Conservation (phyloP, 2,797 vertebrate species). For the Phoebastria nigripes region DNA sequence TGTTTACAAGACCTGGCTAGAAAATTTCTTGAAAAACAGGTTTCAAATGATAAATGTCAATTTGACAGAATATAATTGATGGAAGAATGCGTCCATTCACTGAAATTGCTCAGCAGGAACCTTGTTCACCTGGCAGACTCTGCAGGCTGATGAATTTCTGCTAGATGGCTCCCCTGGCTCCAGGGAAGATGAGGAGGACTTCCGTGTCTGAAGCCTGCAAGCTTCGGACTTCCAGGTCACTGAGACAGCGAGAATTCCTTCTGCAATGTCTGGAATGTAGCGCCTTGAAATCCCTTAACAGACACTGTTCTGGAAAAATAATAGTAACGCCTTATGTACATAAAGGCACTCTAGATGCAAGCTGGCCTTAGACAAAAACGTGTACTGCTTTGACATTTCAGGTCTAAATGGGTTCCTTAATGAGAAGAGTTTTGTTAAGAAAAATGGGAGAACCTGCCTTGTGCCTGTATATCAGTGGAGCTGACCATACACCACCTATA, state of each 20-base stretch:
- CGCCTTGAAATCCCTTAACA: background rate
- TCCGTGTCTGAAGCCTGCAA: background rate
- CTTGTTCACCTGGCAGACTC: slow-evolving; percentile 36
- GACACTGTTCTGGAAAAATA: background rate
- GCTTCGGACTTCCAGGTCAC: background rate
- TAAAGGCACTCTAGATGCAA: background rate
- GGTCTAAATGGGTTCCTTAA: background rate
- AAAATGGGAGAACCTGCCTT: background rate
- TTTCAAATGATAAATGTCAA: slow-evolving; percentile 6
- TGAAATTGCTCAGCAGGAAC: slow-evolving; percentile 3
- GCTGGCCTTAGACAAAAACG: background rate
- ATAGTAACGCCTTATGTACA: background rate
- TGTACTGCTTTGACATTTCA: background rate
- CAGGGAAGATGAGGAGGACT: background rate
- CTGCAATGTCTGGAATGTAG: background rate
- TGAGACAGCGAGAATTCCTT: background rate
- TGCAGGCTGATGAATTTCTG: background rate
- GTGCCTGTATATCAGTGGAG: background rate
- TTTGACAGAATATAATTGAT: background rate
- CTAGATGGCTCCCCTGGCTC: background rate
- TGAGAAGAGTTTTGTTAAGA: background rate
- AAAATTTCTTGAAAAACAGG: background rate
- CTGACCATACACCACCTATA: background rate
- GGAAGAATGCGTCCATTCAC: background rate
- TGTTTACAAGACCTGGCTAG: background rate